Base-by-base conservation (phyloP, 2,888 invertebrate genomes). In the Lysandra bellargus region DNA sequence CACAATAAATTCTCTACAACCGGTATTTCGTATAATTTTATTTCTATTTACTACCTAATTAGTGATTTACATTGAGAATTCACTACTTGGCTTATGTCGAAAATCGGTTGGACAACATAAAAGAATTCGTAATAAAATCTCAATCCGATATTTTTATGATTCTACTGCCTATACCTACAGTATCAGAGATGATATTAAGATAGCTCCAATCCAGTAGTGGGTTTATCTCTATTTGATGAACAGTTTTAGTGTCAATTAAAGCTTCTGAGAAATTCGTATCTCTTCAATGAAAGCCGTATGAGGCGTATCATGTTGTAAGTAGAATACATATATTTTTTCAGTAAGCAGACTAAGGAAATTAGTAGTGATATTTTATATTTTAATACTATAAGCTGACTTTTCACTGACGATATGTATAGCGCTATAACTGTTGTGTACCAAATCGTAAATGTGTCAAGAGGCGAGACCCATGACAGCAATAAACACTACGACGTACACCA, bases 151-250 rank as follows among this genome's bases (percentile, higher is more conserved):
- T 69, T 69, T 69, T 69, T 69, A 69, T 69, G 69, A 69, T 64
- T 64, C 64, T 23, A 64, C 64, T 17, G 33, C 69, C 69, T 69
- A 69, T 69, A 37, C 23, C 23, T 23, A 0, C 1, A 69, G 69
- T 69, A 69, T 69, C 69, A 69, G 69, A 69, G 69, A 69, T 69
- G 69, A 69, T 69, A 69, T 69, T 37, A 69, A 69, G 64, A 64
- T 64, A 64, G 4, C 69, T 33, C 17, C 6, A 33, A 33, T 14
- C 17, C 37, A 69, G 69, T 69, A 69, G 69, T 69, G 17, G 69
- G 33, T 37, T 69, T 69, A 69, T 69, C 33, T 69, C 33, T 69
- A 69, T 69, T 69, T 69, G 69, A 69, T 69, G 14, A 69, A 69
- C 33, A 69, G 69, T 33, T 69, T 69, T 69, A 33, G 12, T 69